Conservation (phyloP, 2,797 vertebrate genomes). For the Channallabes apus region DNA sequence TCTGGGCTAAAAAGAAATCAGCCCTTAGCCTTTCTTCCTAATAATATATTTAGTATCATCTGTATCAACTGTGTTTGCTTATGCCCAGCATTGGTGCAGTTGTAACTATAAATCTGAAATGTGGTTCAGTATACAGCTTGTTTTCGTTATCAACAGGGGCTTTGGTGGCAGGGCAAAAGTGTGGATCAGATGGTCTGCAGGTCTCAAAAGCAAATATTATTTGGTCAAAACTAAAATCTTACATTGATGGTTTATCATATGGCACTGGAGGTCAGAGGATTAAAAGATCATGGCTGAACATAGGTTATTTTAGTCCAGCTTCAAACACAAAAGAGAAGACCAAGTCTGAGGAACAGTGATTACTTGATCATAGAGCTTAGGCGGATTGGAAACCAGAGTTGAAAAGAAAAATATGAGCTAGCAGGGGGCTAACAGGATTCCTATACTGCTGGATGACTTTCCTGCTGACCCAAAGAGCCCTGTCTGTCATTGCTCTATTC, state of each 20-base stretch:
- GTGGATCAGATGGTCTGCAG: too few relatives aligned
- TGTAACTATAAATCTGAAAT: too few relatives aligned
- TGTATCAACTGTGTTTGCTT: too few relatives aligned
- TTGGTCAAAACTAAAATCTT: not conserved
- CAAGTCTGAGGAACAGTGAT: not conserved
- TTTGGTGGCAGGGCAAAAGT: too few relatives aligned
- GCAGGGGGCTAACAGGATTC: conserved; percentile 3
- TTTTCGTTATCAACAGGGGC: too few relatives aligned
- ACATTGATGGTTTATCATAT: not conserved
- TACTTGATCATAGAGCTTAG: not conserved
- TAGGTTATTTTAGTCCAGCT: not conserved
- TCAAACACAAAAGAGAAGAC: not conserved
- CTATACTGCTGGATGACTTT: not conserved
- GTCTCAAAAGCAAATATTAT: not conserved
- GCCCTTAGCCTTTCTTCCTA: too few relatives aligned
- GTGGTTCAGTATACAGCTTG: too few relatives aligned
- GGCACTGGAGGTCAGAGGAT: not conserved
- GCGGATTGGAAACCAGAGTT: not conserved
- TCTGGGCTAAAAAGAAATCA: too few relatives aligned
- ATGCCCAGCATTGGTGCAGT: too few relatives aligned
- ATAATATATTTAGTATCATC: too few relatives aligned
- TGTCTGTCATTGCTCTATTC: not conserved
- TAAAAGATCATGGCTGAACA: not conserved
- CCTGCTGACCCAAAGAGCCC: not conserved
- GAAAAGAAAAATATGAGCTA: not conserved